Percentiles rank a stretch among this genome's conserved stretches.
Evolutionary conservation across 2,888 invertebrate genomes (phyloP).

Genomic region (Andricus curvator): DNA sequence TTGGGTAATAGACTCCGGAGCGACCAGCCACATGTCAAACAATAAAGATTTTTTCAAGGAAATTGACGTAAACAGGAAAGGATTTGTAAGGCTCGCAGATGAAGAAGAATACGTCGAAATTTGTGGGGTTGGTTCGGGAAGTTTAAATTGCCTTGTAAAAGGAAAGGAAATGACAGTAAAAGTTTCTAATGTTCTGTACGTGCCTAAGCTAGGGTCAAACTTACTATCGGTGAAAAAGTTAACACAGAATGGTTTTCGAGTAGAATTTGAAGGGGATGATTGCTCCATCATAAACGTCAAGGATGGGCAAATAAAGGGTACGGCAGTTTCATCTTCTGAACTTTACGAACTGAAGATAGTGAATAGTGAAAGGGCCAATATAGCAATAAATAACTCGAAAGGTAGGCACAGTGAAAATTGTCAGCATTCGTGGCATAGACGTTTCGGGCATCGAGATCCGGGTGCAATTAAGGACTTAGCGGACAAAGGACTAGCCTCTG

Average conservation of each 20-base stretch:
- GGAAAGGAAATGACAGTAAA: neutral
- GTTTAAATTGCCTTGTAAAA: slow-evolving; percentile 17
- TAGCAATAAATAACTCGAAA: neutral
- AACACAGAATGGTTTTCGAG: neutral
- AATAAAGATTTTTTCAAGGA: too few relatives aligned
- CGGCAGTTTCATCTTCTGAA: too few relatives aligned
- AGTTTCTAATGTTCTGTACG: neutral
- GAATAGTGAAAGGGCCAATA: neutral
- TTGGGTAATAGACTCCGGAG: too few relatives aligned
- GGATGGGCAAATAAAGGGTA: neutral
- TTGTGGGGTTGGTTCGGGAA: too few relatives aligned
- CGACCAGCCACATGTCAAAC: too few relatives aligned
- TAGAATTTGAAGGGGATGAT: neutral
- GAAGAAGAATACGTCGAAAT: too few relatives aligned
- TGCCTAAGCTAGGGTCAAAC: slow-evolving; percentile 1
- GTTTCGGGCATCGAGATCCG: slow-evolving; percentile 15
- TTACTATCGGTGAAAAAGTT: slow-evolving; percentile 7
- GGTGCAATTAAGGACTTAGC: slow-evolving; percentile 48
- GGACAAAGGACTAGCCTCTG: neutral
- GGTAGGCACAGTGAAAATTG: slow-evolving; percentile 44
- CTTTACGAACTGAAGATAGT: too few relatives aligned
- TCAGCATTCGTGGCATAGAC: slow-evolving; percentile 58
- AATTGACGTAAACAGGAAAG: too few relatives aligned
- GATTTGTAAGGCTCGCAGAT: too few relatives aligned
- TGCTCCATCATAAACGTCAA: neutral